phyloP scores from a whole-genome alignment of 2,888 invertebrate genomes.

The Harpagoxenus sublaevis region DNA sequence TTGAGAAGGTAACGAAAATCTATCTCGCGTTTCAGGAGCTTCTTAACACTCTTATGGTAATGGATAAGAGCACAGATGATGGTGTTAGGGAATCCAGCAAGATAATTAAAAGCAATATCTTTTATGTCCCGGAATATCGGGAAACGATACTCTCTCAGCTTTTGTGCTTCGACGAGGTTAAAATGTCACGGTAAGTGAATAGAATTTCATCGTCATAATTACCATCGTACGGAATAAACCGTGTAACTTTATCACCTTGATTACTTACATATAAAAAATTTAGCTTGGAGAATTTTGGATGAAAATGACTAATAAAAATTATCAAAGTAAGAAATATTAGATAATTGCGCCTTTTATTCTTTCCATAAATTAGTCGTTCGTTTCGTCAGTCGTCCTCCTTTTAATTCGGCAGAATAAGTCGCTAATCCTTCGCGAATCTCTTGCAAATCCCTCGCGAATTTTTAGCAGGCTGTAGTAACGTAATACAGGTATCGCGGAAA shows the following conservation, averaged over 20 bases:
- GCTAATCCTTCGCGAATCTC: neutral
- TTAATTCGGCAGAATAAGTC: slow-evolving; percentile 7
- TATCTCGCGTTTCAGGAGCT: slow-evolving; percentile 90
- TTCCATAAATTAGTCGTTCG: neutral
- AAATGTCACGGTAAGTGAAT: slow-evolving; percentile 92
- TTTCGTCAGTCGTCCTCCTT: slow-evolving; percentile 3
- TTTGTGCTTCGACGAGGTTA: slow-evolving; percentile 93
- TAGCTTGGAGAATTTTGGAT: neutral
- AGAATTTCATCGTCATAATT: neutral
- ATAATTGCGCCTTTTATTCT: neutral
- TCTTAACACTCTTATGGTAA: slow-evolving; percentile 92
- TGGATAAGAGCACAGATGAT: slow-evolving; percentile 92
- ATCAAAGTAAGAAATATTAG: neutral
- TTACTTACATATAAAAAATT: neutral
- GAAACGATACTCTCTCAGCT: slow-evolving; percentile 95
- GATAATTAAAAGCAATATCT: slow-evolving; percentile 96
- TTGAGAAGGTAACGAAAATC: slow-evolving; percentile 12
- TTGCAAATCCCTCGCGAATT: slow-evolving; percentile 7
- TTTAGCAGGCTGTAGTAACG: slow-evolving; percentile 20
- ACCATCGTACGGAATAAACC: neutral
- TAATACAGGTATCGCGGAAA: slow-evolving; percentile 40
- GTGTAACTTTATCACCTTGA: neutral
- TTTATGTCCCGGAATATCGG: slow-evolving; percentile 97
- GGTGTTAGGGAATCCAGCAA: slow-evolving; percentile 93
- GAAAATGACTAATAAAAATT: neutral